A percentile compares a stretch with the other conserved stretches of the same genome.
Evolutionary conservation across 2,888 invertebrate species (phyloP).

Genomic region (Caenorhabditis sp.): DNA sequence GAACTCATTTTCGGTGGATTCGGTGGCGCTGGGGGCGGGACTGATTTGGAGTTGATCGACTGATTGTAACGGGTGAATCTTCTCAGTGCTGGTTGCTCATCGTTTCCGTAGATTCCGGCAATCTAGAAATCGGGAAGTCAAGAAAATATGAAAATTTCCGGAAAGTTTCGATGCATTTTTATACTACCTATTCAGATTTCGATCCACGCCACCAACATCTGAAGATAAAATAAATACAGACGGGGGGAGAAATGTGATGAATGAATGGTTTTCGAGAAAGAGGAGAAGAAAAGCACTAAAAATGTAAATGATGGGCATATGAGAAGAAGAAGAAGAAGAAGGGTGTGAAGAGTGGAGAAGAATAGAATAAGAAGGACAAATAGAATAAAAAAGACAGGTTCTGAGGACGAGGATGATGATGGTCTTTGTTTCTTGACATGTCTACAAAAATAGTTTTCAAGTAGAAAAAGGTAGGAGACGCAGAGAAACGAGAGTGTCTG

Average conservation of each 20-base stretch:
- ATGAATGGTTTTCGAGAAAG: slow-evolving; percentile 20
- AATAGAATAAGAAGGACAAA: slow-evolving; percentile 25
- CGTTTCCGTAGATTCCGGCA: slow-evolving; percentile 70
- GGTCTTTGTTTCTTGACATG: slow-evolving; percentile 19
- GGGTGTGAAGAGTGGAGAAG: slow-evolving; percentile 22
- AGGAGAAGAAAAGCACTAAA: background rate
- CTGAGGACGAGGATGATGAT: slow-evolving; percentile 23
- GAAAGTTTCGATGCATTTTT: too few species aligned
- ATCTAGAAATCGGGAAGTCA: slow-evolving; percentile 47
- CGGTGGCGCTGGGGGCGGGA: slow-evolving; percentile 45
- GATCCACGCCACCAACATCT: background rate
- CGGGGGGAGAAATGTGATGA: slow-evolving; percentile 8
- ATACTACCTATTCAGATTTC: background rate
- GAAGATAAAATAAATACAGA: background rate
- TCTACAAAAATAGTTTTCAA: background rate
- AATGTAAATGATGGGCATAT: slow-evolving; percentile 44
- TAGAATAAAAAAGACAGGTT: slow-evolving; percentile 22
- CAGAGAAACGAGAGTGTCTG: background rate
- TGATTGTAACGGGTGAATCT: slow-evolving; percentile 69
- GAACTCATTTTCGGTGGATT: slow-evolving; percentile 32
- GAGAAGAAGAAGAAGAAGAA: background rate
- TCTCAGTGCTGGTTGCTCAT: slow-evolving; percentile 70
- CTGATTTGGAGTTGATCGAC: slow-evolving; percentile 34
- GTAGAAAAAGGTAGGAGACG: background rate
- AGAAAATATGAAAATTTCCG: background rate